These are phyloP conservation scores for Aphaenogaster rudis DNA, from an alignment of 1,140 invertebrate species.

Conservation along the genomic window DNA sequence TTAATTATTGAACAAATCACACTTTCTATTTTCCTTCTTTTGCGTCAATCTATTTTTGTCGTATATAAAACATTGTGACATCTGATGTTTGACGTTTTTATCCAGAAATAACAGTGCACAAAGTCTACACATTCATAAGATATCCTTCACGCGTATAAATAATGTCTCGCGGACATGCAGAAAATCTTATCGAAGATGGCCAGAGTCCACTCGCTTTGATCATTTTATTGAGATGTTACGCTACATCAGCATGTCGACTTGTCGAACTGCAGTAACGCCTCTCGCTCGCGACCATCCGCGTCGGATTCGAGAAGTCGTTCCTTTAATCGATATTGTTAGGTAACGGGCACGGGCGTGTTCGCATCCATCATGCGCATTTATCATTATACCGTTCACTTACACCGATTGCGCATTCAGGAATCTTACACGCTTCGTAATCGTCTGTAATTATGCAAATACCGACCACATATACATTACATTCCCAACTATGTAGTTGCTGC, in stretches of 20 bases:
- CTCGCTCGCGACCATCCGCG: neutral
- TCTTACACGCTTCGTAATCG: constrained; percentile 61
- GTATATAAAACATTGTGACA: neutral
- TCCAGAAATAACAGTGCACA: neutral
- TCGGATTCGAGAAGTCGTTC: constrained; percentile 36
- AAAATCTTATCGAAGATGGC: constrained; percentile 4
- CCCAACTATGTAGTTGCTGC: constrained; percentile 48
- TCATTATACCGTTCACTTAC: constrained; percentile 65
- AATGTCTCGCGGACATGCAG: neutral
- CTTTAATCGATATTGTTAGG: constrained; percentile 66
- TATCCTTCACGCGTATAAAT: constrained; percentile 12
- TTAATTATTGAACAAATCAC: neutral
- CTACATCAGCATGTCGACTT: neutral
- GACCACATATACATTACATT: constrained; percentile 33
- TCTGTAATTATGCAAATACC: constrained; percentile 74
- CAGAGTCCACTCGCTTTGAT: neutral
- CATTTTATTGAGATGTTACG: constrained; percentile 43
- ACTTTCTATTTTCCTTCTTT: neutral
- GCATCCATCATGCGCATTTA: constrained; percentile 69
- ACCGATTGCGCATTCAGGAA: constrained; percentile 38
- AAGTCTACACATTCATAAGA: neutral
- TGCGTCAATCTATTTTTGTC: neutral
- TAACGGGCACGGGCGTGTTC: constrained; percentile 55
- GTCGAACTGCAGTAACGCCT: constrained; percentile 32
- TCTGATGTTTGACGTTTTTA: neutral